Conservation (phyloP, 2,797 vertebrate species). For the Xyrichtys novacula region DNA sequence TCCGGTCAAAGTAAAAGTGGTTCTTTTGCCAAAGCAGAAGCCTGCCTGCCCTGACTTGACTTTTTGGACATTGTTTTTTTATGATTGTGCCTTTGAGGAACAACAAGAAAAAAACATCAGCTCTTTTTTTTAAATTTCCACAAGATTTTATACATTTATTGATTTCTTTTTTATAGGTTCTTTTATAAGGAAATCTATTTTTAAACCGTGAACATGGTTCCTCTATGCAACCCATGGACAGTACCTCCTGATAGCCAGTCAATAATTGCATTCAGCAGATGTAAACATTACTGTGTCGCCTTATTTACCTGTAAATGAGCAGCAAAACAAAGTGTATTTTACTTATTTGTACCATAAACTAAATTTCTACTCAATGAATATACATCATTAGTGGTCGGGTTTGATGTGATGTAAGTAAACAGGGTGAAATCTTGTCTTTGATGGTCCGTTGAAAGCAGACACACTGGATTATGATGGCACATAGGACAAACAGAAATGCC, state of each 20-base stretch:
- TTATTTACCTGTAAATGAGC: conserved; percentile 64
- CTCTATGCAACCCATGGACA: conserved; percentile 79
- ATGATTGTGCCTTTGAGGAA: conserved; percentile 79
- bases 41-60: conserved; percentile 75
- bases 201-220: conserved; percentile 68
- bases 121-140: conserved; percentile 63
- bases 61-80: conserved; percentile 56
- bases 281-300: conserved; percentile 68
- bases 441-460: conserved; percentile 62
- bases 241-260: conserved; percentile 64
- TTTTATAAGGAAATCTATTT: conserved; percentile 81
- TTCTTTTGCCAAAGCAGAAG: conserved; percentile 80
- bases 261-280: conserved; percentile 63
- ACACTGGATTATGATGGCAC: conserved; percentile 79
- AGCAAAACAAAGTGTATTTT: conserved; percentile 55
- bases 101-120: conserved; percentile 50
- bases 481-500: conserved; percentile 58
- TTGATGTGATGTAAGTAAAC: conserved; percentile 37
- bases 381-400: conserved; percentile 33
- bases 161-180: conserved; percentile 71
- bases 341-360: conserved; percentile 49
- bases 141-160: conserved; percentile 74
- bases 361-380: conserved; percentile 51
- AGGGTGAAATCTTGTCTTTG: conserved; percentile 39
- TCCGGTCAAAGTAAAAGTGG: conserved; percentile 57